Conservation (phyloP, 1,140 invertebrate species). For the Bombus fervidus region DNA sequence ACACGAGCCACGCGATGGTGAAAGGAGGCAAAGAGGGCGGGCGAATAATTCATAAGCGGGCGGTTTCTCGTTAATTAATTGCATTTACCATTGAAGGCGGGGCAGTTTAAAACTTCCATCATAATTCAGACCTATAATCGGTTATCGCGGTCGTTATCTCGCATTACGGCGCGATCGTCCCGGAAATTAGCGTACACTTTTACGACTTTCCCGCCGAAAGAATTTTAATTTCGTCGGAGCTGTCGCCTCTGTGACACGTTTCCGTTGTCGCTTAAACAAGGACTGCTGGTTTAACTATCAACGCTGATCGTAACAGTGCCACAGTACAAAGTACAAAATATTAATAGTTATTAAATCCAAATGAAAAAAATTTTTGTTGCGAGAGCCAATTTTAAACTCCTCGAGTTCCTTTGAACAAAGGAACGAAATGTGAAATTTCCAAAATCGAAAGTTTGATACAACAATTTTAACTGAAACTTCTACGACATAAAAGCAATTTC, state of each 20-base stretch:
- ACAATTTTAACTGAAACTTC: not conserved
- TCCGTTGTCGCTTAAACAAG: not conserved
- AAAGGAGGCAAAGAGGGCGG: not conserved
- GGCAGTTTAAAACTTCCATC: slow-evolving; percentile 66
- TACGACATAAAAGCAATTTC: not conserved
- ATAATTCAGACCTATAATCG: slow-evolving; percentile 67
- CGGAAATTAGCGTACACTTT: slow-evolving; percentile 55
- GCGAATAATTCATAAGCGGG: slow-evolving; percentile 65
- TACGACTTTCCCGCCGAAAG: slow-evolving; percentile 43
- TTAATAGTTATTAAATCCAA: not conserved
- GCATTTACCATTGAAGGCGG: slow-evolving; percentile 61
- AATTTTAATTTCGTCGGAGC: slow-evolving; percentile 53
- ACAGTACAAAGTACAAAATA: not conserved
- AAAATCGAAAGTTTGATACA: not conserved
- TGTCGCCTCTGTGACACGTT: not conserved
- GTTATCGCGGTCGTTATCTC: slow-evolving; percentile 66
- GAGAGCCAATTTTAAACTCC: not conserved
- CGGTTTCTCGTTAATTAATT: slow-evolving; percentile 64
- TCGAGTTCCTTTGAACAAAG: not conserved
- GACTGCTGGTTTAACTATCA: not conserved
- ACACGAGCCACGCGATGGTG: not conserved
- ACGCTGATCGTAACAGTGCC: not conserved
- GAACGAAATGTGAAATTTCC: not conserved
- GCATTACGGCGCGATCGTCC: slow-evolving; percentile 42
- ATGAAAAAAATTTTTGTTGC: not conserved